phyloP scores from a whole-genome alignment of 2,888 invertebrate species.

The Tetropium fuscum region DNA sequence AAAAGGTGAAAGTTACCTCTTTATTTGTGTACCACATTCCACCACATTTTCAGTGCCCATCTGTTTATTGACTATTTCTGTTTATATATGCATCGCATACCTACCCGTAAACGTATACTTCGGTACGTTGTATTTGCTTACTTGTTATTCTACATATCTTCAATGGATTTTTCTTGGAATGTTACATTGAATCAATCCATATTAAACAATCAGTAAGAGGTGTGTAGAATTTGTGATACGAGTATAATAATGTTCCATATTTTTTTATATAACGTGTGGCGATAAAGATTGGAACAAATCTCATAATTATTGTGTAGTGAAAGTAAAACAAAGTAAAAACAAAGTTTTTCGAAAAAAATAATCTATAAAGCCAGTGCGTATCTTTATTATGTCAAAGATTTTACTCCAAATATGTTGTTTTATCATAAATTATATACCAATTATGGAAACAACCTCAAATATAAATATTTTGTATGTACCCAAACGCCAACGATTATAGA shows the following conservation, averaged over 20 bases:
- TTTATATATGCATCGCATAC: not conserved
- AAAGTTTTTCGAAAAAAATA: too few species aligned
- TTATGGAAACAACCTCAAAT: slow-evolving; percentile 2
- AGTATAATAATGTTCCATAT: not conserved
- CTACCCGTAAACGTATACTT: not conserved
- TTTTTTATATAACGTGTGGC: too few species aligned
- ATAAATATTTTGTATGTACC: not conserved
- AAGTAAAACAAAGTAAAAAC: too few species aligned
- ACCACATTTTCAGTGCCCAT: slow-evolving; percentile 5
- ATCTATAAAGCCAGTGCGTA: too few species aligned
- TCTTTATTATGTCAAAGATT: too few species aligned
- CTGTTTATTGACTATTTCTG: slow-evolving; percentile 5
- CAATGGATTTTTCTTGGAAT: slow-evolving; percentile 8
- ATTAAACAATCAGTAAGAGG: slow-evolving; percentile 5
- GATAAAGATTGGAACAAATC: too few species aligned
- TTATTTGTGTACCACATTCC: slow-evolving; percentile 2
- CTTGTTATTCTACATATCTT: slow-evolving; percentile 13
- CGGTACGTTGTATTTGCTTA: slow-evolving; percentile 11
- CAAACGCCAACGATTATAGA: not conserved
- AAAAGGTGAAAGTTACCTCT: slow-evolving; percentile 12
- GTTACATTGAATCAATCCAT: slow-evolving; percentile 1
- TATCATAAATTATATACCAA: too few species aligned
- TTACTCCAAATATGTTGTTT: too few species aligned
- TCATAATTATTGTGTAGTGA: too few species aligned
- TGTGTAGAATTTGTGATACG: slow-evolving; percentile 8